phyloP scores from a whole-genome alignment of 2,797 vertebrate species.

The Sphenodon punctatus region DNA sequence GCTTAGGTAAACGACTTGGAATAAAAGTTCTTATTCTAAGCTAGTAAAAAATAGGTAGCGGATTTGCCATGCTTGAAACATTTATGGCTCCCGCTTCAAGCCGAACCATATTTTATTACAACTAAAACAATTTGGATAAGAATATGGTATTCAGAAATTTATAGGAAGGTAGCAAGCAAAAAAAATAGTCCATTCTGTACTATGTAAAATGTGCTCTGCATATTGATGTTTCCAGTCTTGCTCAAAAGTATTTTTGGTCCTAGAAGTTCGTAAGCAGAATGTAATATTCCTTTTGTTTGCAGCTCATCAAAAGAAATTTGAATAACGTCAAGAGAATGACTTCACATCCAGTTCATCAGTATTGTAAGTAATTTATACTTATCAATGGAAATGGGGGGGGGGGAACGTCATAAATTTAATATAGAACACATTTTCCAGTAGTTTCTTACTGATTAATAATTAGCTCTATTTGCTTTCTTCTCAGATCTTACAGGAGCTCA shows the following conservation, averaged over 20 bases:
- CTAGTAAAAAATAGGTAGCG: too few relatives aligned
- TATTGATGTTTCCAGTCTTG: neutral
- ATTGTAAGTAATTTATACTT: slow-evolving; percentile 86
- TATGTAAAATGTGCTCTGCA: neutral
- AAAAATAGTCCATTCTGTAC: neutral
- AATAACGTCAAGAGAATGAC: slow-evolving; percentile 99
- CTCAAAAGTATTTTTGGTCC: neutral
- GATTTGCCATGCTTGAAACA: too few relatives aligned
- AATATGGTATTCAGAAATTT: neutral
- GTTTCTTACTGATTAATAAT: neutral
- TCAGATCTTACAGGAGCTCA: slow-evolving; percentile 97
- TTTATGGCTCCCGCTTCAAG: too few relatives aligned
- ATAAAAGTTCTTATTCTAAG: too few relatives aligned
- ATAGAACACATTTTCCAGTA: neutral
- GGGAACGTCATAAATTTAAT: neutral
- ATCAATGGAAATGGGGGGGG: neutral
- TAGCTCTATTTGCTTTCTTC: neutral
- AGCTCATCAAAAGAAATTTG: slow-evolving; percentile 97
- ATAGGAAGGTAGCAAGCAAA: neutral
- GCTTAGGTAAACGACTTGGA: too few relatives aligned
- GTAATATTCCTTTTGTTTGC: slow-evolving; percentile 8
- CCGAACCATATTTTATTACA: neutral
- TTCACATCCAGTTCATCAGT: slow-evolving; percentile 95
- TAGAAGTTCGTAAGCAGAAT: slow-evolving; percentile 59
- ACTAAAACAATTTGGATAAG: neutral